Evolutionary conservation across 2,113 vertebrate genomes (phyloP).

Genomic region (Dolichallabes microphthalmus): DNA sequence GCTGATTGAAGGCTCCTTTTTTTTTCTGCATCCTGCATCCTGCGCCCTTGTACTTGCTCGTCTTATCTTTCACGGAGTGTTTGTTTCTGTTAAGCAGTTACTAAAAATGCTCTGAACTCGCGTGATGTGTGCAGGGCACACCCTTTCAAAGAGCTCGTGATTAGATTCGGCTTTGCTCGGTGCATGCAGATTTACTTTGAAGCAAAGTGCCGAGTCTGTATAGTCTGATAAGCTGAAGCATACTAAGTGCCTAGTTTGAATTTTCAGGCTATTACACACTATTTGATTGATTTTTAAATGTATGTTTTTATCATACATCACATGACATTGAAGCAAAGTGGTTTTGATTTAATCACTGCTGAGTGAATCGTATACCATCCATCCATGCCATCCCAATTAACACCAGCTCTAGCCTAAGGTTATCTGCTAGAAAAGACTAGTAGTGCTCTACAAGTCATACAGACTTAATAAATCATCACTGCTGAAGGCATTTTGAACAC

Average conservation of each 20-base stretch:
- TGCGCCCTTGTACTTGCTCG: slow-evolving; percentile 30
- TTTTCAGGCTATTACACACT: not conserved
- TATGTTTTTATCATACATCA: not conserved
- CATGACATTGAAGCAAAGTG: not conserved
- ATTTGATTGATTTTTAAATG: not conserved
- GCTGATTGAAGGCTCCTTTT: slow-evolving; percentile 5
- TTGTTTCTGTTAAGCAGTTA: slow-evolving; percentile 45
- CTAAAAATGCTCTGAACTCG: slow-evolving; percentile 30
- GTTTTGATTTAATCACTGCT: not conserved
- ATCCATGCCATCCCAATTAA: not conserved
- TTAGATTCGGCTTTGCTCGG: slow-evolving; percentile 34
- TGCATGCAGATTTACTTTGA: slow-evolving; percentile 5
- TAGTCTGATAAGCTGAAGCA: not conserved
- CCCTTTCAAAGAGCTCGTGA: slow-evolving; percentile 22
- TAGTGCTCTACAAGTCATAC: not conserved
- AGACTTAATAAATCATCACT: not conserved
- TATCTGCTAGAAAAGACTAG: not conserved
- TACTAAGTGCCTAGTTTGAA: not conserved
- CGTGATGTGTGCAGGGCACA: slow-evolving; percentile 13
- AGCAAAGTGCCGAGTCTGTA: not conserved
- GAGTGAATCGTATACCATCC: not conserved
- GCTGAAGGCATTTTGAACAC: not conserved
- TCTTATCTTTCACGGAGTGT: slow-evolving; percentile 37
- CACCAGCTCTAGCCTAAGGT: not conserved
- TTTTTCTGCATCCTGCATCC: not conserved